Evolutionary conservation across 2,113 vertebrate species (phyloP).

Genomic region (Cricetomys ansorgei): DNA sequence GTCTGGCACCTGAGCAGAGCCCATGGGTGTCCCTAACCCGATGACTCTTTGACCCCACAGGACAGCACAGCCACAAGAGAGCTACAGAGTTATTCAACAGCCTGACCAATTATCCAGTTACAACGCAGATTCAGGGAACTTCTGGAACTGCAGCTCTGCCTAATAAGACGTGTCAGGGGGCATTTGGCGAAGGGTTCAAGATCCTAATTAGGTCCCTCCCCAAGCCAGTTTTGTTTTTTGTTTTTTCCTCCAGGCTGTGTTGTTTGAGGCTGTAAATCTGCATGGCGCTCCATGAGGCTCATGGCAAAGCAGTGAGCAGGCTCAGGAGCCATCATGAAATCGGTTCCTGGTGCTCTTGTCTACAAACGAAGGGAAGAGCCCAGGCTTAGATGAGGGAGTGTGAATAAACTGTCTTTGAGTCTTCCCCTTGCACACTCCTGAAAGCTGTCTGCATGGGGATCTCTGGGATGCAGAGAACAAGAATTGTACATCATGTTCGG

Average conservation of each 20-base stretch:
- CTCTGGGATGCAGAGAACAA: not conserved
- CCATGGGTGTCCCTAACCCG: not conserved
- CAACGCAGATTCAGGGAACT: not conserved
- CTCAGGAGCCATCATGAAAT: not conserved
- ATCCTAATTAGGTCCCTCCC: slow-evolving; percentile 3
- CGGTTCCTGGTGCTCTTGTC: not conserved
- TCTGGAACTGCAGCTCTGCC: slow-evolving; percentile 15
- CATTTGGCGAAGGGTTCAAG: not conserved
- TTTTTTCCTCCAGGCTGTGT: too few species aligned
- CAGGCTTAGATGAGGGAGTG: slow-evolving; percentile 1
- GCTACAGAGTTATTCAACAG: not conserved
- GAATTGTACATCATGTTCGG: not conserved
- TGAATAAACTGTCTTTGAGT: not conserved
- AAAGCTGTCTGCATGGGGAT: not conserved
- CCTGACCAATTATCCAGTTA: not conserved
- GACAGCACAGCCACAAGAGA: not conserved
- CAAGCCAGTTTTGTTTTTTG: not conserved
- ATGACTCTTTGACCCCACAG: not conserved
- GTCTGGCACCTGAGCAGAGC: not conserved
- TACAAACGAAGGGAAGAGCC: not conserved
- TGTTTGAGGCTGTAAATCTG: not conserved
- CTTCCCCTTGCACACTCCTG: not conserved
- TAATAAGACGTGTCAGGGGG: not conserved
- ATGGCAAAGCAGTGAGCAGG: not conserved
- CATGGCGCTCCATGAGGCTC: not conserved